Evolutionary conservation across 2,797 vertebrate species (phyloP).

Genomic region (Somateria mollissima): DNA sequence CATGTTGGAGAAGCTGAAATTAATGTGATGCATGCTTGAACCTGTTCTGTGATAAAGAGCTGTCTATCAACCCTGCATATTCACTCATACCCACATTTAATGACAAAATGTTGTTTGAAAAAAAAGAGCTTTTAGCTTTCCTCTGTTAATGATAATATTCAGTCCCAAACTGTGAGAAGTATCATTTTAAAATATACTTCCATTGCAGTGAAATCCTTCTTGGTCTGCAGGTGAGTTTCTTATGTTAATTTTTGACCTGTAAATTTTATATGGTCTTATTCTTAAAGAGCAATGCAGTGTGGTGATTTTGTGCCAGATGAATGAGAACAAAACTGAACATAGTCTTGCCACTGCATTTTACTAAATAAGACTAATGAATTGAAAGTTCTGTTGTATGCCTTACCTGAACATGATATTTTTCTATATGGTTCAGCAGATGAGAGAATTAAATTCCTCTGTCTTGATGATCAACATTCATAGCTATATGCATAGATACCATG

Average conservation of each 20-base stretch:
- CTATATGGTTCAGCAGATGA: background rate
- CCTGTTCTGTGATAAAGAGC: background rate
- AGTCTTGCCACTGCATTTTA: background rate
- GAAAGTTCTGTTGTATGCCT: background rate
- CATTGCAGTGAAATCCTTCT: background rate
- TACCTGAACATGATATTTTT: background rate
- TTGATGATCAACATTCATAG: background rate
- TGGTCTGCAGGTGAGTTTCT: background rate
- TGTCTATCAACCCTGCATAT: background rate
- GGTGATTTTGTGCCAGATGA: background rate
- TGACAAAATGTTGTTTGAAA: background rate
- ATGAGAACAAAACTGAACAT: background rate
- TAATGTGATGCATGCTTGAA: background rate
- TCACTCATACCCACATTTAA: background rate
- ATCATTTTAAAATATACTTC: background rate
- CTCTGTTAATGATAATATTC: background rate
- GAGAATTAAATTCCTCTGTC: background rate
- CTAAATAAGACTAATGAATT: background rate
- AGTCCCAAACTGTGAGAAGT: background rate
- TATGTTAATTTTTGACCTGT: rapidly evolving
- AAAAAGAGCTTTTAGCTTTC: background rate
- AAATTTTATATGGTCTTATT: background rate
- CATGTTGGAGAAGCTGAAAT: background rate
- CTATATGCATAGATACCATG: background rate
- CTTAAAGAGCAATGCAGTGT: background rate